These are phyloP conservation scores for Misgurnus anguillicaudatus DNA, from an alignment of 2,113 vertebrate genomes.

Conservation along the genomic window DNA sequence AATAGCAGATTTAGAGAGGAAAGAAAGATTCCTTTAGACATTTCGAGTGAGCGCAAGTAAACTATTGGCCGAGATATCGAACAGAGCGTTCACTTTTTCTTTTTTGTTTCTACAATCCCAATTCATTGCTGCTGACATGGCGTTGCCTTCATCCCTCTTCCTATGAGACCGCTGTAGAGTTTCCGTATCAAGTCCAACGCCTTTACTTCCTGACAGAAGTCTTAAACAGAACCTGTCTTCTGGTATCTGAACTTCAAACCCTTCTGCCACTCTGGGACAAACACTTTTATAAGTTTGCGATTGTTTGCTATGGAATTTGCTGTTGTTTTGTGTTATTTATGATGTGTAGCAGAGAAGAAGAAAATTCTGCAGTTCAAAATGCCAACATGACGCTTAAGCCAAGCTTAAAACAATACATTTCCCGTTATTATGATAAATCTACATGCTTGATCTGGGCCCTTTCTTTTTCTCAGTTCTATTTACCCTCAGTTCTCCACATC, in stretches of 20 bases:
- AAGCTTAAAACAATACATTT: conserved; percentile 40
- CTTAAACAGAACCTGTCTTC: background rate
- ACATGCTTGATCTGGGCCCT: conserved; percentile 31
- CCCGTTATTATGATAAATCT: conserved; percentile 44
- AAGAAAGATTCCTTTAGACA: conserved; percentile 35
- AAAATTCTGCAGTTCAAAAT: conserved; percentile 32
- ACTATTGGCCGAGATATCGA: conserved; percentile 19
- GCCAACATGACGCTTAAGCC: conserved; percentile 44
- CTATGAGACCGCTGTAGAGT: background rate
- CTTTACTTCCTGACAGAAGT: too few relatives aligned
- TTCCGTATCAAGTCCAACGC: background rate
- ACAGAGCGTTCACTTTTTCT: background rate
- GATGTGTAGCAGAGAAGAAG: background rate
- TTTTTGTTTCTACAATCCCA: conserved; percentile 1
- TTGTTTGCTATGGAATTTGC: background rate
- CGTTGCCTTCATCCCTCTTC: conserved; percentile 13
- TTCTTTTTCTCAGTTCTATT: background rate
- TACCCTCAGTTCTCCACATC: background rate
- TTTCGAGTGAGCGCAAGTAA: conserved; percentile 29
- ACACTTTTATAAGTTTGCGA: background rate
- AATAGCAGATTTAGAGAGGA: conserved; percentile 32
- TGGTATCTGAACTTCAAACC: conserved; percentile 32
- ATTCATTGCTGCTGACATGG: conserved; percentile 2
- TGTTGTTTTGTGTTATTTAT: conserved; percentile 37
- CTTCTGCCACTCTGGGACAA: background rate